Evolutionary conservation across 2,888 invertebrate species (phyloP).

Genomic region (Masnerella sp.): DNA sequence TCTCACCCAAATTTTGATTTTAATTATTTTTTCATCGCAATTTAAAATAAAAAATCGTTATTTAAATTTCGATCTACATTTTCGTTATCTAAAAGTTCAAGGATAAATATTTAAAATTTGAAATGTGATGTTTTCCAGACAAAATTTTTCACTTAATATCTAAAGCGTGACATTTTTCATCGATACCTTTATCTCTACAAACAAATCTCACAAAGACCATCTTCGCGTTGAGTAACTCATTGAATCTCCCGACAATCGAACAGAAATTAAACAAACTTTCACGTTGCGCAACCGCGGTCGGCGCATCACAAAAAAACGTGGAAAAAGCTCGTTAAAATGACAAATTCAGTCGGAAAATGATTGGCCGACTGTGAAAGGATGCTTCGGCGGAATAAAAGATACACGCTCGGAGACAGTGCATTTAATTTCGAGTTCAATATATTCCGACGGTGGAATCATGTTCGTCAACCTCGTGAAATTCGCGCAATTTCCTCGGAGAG

Average conservation of each 20-base stretch:
- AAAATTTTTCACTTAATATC: too few species aligned
- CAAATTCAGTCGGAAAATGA: slow-evolving; percentile 30
- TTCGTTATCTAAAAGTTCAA: too few species aligned
- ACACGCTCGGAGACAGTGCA: slow-evolving; percentile 28
- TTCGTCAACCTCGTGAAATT: slow-evolving; percentile 39
- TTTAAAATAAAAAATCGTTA: too few species aligned
- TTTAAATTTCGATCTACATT: too few species aligned
- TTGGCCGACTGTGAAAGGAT: slow-evolving; percentile 11
- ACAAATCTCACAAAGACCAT: slow-evolving; percentile 29
- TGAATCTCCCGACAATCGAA: slow-evolving; percentile 3
- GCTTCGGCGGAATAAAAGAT: slow-evolving; percentile 21
- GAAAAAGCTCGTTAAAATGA: slow-evolving; percentile 36
- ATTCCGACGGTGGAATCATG: slow-evolving; percentile 20
- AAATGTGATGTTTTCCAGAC: too few species aligned
- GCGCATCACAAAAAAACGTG: slow-evolving; percentile 11
- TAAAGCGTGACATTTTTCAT: too few species aligned
- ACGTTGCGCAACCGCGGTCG: slow-evolving; percentile 29
- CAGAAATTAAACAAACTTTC: slow-evolving; percentile 18
- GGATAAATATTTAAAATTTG: too few species aligned
- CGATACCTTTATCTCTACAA: too few species aligned
- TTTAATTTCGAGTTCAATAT: slow-evolving; percentile 31
- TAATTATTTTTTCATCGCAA: too few species aligned
- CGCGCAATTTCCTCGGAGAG: slow-evolving; percentile 26
- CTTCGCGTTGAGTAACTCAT: slow-evolving; percentile 10
- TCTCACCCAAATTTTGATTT: too few species aligned